Evolutionary conservation across 2,888 invertebrate species (phyloP).

Genomic region (Oxystoma pomonae): DNA sequence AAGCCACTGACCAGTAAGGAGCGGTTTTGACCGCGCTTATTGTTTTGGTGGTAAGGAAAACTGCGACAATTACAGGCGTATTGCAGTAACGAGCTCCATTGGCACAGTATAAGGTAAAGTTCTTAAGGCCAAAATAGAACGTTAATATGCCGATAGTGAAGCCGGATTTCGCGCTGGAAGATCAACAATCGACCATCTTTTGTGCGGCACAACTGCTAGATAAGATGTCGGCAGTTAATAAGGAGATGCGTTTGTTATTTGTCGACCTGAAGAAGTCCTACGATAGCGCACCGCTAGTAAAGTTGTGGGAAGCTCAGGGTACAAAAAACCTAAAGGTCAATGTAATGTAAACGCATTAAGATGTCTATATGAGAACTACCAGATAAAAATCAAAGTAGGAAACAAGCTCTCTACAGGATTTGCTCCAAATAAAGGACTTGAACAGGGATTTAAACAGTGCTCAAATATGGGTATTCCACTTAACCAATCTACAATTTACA

Average conservation of each 20-base stretch:
- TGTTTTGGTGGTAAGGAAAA: neutral
- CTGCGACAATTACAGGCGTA: neutral
- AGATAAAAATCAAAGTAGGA: too few relatives aligned
- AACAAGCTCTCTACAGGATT: too few relatives aligned
- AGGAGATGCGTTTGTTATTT: neutral
- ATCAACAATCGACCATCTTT: neutral
- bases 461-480: too few relatives aligned
- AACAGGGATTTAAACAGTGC: too few relatives aligned
- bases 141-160: neutral
- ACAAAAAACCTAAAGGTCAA: too few relatives aligned
- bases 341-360: too few relatives aligned
- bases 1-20: too few relatives aligned
- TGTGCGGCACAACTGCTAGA: constrained; percentile 1
- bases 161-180: neutral
- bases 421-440: too few relatives aligned
- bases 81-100: neutral
- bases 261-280: neutral
- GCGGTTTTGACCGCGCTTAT: too few relatives aligned
- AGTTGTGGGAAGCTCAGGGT: neutral
- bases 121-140: neutral
- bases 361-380: too few relatives aligned
- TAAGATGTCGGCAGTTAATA: neutral
- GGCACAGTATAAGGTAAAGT: neutral
- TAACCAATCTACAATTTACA: too few relatives aligned
- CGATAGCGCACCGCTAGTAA: neutral